Evolutionary conservation across 35 echinoderm and acorn worm genomes (phyloP).

Genomic region (Nesometra sesokonis): DNA sequence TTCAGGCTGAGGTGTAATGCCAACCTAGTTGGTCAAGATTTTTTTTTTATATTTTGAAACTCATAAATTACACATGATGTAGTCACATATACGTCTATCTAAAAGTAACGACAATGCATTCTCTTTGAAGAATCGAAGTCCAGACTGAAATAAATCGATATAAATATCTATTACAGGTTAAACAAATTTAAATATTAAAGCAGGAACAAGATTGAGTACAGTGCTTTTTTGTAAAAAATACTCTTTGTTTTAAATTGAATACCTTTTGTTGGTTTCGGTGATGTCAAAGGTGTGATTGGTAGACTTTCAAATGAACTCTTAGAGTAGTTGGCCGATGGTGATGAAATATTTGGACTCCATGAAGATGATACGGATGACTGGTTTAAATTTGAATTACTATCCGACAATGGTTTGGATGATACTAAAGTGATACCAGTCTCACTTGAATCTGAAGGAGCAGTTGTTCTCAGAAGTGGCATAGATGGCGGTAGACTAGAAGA

Average conservation of each 20-base stretch:
- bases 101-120: no score
- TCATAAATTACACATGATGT: no score
- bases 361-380: not conserved
- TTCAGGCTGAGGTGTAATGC: no score
- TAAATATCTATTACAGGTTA: no score
- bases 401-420: not conserved
- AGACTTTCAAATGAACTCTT: not conserved
- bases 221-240: no score
- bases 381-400: not conserved
- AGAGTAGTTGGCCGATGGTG: not conserved
- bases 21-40: no score
- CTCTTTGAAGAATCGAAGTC: no score
- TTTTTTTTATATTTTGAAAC: no score
- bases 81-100: no score
- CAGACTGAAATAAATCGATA: no score
- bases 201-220: no score
- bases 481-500: conserved; percentile 49
- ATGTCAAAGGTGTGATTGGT: not conserved
- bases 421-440: conserved; percentile 2
- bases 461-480: conserved; percentile 72
- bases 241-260: not conserved
- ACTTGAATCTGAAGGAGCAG: conserved; percentile 16
- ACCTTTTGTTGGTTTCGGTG: not conserved
- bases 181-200: no score
- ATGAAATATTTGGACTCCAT: not conserved